Percentiles rank a stretch among this genome's conserved stretches.
Conservation (phyloP, 2,888 invertebrate species). For the Enchytraeus crypticus region DNA sequence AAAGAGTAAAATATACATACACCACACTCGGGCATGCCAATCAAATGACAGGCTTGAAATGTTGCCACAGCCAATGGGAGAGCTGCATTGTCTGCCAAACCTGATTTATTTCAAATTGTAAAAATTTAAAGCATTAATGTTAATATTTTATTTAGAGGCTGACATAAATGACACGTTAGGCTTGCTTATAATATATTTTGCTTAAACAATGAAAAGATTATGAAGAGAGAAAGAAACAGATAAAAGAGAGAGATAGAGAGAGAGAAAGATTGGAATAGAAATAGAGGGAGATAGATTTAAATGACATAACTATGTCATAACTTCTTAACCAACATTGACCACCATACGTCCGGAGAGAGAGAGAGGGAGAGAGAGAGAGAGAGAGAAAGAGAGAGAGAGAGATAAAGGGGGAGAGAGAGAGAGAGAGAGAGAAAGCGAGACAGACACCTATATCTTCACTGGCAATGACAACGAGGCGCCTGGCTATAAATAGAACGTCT, state of each 20-base stretch:
- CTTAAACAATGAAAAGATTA: background rate
- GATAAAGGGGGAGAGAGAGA: too few relatives aligned
- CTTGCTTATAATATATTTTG: too few relatives aligned
- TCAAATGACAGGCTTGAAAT: constrained; percentile 67
- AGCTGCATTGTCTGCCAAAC: constrained; percentile 54
- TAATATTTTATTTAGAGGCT: background rate
- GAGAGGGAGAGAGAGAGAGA: too few relatives aligned
- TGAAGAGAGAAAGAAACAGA: too few relatives aligned
- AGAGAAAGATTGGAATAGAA: too few relatives aligned
- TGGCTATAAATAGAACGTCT: constrained; percentile 68
- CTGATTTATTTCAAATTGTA: constrained; percentile 22
- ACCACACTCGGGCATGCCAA: constrained; percentile 75
- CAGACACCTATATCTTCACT: constrained; percentile 66
- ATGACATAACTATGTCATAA: background rate
- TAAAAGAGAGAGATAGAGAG: too few relatives aligned
- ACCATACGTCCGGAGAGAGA: too few relatives aligned
- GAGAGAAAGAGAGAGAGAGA: too few relatives aligned
- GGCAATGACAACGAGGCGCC: constrained; percentile 65
- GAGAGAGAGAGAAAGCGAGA: background rate
- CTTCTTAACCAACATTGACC: too few relatives aligned
- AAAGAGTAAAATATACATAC: constrained; percentile 46
- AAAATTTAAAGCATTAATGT: background rate
- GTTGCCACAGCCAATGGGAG: constrained; percentile 64
- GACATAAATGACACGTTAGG: background rate
- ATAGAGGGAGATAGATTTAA: too few relatives aligned